Evolutionary conservation across 2,888 invertebrate genomes (phyloP).

Genomic region (Mythimna impura): DNA sequence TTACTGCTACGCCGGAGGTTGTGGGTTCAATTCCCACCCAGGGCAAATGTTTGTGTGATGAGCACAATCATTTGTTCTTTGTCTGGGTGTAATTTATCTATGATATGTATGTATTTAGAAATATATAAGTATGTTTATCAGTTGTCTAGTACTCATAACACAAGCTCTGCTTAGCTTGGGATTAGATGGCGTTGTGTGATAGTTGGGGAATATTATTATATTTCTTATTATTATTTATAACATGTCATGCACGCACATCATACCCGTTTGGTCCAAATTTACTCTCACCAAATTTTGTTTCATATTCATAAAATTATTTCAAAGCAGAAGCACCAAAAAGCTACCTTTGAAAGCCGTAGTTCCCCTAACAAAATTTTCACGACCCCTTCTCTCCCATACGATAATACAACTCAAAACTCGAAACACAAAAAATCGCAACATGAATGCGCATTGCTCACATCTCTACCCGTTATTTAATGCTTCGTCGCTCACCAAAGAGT

Average conservation of each 20-base stretch:
- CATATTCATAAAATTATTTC: background rate
- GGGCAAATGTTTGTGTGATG: no score
- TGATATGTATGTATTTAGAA: no score
- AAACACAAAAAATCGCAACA: conserved; percentile 64
- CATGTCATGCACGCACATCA: background rate
- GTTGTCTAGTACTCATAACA: no score
- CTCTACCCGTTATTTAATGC: conserved; percentile 84
- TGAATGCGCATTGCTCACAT: conserved; percentile 64
- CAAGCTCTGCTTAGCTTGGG: no score
- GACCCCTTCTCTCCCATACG: conserved; percentile 10
- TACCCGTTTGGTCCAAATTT: background rate
- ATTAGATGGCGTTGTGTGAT: no score
- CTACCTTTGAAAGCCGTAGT: background rate
- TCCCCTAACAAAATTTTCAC: conserved; percentile 4
- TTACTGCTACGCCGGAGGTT: no score
- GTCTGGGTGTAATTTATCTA: no score
- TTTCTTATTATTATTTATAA: no score
- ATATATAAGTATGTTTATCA: no score
- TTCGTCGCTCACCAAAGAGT: conserved; percentile 82
- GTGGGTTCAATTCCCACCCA: no score
- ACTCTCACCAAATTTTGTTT: background rate
- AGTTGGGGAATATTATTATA: no score
- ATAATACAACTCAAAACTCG: conserved; percentile 1
- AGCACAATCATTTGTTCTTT: no score
- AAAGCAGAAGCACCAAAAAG: background rate